Conservation (phyloP, 2,888 invertebrate species). For the Bruchidius siliquastri region DNA sequence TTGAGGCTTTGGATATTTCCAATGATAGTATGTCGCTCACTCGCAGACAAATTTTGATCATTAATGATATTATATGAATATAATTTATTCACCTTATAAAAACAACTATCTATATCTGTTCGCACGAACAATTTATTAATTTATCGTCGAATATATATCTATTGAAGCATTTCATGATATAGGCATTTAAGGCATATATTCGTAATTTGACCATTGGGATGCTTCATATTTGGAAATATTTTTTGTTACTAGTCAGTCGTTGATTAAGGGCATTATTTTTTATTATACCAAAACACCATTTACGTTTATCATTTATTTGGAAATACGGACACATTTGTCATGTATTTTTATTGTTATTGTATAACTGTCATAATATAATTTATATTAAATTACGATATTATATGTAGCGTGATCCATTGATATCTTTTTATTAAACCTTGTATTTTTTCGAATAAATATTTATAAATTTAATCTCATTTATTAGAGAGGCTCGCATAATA, state of each 20-base stretch:
- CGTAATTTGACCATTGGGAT: not conserved
- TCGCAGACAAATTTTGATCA: no score
- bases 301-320: not conserved
- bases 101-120: no score
- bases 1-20: no score
- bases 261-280: slow-evolving; percentile 1
- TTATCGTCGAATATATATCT: no score
- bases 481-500: no score
- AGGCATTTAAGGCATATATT: no score
- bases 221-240: not conserved
- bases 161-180: no score
- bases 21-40: no score
- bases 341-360: slow-evolving; percentile 24
- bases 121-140: no score
- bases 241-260: slow-evolving; percentile 1
- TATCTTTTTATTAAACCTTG: not conserved
- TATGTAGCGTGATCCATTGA: slow-evolving; percentile 1
- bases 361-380: slow-evolving; percentile 28
- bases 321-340: slow-evolving; percentile 4
- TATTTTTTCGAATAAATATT: not conserved
- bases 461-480: not conserved
- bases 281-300: slow-evolving; percentile 4
- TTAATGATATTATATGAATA: no score
- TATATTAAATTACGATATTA: slow-evolving; percentile 27
- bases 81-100: no score